Evolutionary conservation across 2,797 vertebrate genomes (phyloP), one percentile per base, ranked within the genome.

Genomic region (Champsocephalus esox): DNA sequence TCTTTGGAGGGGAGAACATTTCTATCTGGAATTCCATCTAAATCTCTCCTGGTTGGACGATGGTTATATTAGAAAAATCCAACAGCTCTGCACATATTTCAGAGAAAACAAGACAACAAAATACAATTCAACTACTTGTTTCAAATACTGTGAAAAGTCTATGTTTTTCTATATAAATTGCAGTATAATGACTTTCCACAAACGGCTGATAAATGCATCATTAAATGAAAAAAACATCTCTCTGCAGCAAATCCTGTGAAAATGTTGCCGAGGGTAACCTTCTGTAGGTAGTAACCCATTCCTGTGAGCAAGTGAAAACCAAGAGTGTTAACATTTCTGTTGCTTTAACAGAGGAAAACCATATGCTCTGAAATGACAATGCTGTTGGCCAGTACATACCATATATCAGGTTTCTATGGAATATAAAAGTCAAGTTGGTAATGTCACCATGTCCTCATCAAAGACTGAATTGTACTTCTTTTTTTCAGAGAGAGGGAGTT

Each of bases 41-140:
- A n/a, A 67, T 28, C 10, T 14, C 13, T 64, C 13, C n/a, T 55
- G 43, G 32, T 49, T 32, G 28, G n/a, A 19, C 9, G 32, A 59
- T 1, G 5, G 54, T 24, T 28, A 52, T 32, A 55, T 48, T 17
- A 57, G 28, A 46, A 67, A 51, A 32, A 59, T 46, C 21, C 43
- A 65, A 16, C 45, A 78, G 45, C 38, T 66, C 13, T 61, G n/a
- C 6, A 44, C 50, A 52, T 32, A 55, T 58, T 54, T 50, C 12
- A 51, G 12, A 60, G 17, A 79, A 72, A 43, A 56, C 52, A 79
- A 57, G 24, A 54, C 1, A 66, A 44, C 17, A 72, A 21, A 56
- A 65, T 63, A 68, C 50, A 4, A 14, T 45, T 49, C 8, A 62
- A 12, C 52, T 77, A 77, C 9, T 58, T 50, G 4, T 66, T 64